A percentile compares a stretch with the other conserved stretches of the same genome.
These are phyloP conservation scores for Nothoprocta perdicaria DNA, from an alignment of 2,113 vertebrate species.

Conservation along the genomic window DNA sequence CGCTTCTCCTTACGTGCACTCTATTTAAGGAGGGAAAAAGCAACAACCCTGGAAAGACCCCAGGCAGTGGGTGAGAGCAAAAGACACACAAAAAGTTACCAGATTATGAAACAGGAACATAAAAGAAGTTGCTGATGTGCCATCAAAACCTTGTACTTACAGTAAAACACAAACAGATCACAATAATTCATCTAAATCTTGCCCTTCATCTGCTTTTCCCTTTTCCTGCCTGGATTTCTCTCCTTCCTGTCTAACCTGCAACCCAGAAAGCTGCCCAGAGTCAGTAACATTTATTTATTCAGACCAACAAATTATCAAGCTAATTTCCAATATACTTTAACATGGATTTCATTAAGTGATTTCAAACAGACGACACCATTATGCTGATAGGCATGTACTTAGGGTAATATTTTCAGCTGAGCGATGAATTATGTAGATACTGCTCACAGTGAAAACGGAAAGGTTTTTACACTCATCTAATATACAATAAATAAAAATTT, in stretches of 20 bases:
- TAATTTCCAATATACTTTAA: background rate
- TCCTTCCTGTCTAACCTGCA: background rate
- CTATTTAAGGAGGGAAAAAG: background rate
- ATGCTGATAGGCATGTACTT: background rate
- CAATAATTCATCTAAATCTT: background rate
- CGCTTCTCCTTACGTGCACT: rapidly evolving
- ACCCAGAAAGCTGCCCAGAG: background rate
- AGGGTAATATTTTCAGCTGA: background rate
- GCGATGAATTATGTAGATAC: background rate
- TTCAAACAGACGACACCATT: background rate
- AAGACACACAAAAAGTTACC: background rate
- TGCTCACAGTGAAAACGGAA: background rate
- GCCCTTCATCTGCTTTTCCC: background rate
- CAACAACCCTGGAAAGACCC: background rate
- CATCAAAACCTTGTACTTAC: background rate
- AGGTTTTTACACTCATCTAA: background rate
- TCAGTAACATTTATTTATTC: background rate
- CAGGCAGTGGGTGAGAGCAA: background rate
- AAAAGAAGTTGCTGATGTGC: background rate
- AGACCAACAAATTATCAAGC: background rate
- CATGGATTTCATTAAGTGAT: background rate
- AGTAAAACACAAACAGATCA: background rate
- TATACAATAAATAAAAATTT: background rate
- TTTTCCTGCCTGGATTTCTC: background rate
- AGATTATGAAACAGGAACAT: background rate